A percentile compares a stretch with the other conserved stretches of the same genome.
Conservation (phyloP, 1,140 invertebrate genomes). For the Calliopsis andreniformis region DNA sequence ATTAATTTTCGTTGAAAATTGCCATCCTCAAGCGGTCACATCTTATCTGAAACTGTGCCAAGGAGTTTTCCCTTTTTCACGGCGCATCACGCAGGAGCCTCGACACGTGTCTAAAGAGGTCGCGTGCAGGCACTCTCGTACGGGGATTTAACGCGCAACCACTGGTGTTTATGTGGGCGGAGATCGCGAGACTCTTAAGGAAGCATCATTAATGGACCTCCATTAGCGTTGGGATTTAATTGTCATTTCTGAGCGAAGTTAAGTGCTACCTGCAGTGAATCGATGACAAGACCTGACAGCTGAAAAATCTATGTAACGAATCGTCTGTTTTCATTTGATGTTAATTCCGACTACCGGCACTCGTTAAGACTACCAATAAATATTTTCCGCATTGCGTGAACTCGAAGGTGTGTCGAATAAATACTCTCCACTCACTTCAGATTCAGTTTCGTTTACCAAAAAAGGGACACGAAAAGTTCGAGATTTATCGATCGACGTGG, state of each 20-base stretch:
- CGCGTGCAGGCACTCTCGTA: constrained; percentile 7
- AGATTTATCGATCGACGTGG: too few relatives aligned
- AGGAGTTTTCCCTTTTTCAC: constrained; percentile 3
- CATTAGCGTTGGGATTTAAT: constrained; percentile 53
- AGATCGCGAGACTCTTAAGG: constrained; percentile 34
- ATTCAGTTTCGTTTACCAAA: too few relatives aligned
- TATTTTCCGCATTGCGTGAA: too few relatives aligned
- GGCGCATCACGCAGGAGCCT: not conserved
- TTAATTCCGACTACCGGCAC: too few relatives aligned
- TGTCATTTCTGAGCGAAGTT: constrained; percentile 34
- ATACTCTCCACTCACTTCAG: too few relatives aligned
- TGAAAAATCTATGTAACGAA: not conserved
- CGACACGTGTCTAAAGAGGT: constrained; percentile 49
- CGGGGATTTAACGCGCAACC: constrained; percentile 33
- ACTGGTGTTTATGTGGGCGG: constrained; percentile 49
- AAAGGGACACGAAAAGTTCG: too few relatives aligned
- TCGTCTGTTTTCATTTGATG: not conserved
- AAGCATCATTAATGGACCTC: constrained; percentile 32
- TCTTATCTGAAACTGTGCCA: not conserved
- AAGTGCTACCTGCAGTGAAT: constrained; percentile 7
- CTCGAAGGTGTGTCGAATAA: too few relatives aligned
- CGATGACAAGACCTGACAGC: not conserved
- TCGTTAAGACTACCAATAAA: too few relatives aligned
- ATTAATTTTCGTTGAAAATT: not conserved
- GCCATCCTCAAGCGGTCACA: too few relatives aligned